Evolutionary conservation across 1,140 invertebrate species (phyloP).

Genomic region (Megathymus violae): DNA sequence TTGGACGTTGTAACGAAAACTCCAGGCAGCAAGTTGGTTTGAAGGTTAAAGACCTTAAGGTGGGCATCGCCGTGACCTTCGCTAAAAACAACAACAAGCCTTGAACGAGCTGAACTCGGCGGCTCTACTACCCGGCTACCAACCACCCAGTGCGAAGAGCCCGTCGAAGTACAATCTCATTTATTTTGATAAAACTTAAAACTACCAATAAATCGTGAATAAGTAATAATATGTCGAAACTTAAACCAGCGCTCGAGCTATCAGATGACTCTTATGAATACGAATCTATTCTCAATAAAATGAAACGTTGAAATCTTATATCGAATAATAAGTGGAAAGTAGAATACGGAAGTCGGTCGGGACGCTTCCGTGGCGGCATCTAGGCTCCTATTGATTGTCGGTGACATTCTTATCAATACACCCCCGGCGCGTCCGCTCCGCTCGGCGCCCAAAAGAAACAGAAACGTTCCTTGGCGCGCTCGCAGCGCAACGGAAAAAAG

Average conservation of each 20-base stretch:
- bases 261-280: not conserved
- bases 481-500: too few relatives aligned
- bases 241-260: not conserved
- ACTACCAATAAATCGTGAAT: not conserved
- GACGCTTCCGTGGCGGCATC: constrained; percentile 50
- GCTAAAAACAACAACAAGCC: constrained; percentile 33
- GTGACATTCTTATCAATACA: constrained; percentile 86
- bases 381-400: constrained; percentile 83
- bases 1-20: constrained; percentile 25
- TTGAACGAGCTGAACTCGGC: constrained; percentile 21
- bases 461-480: constrained; percentile 79
- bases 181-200: too few relatives aligned
- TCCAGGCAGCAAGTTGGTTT: constrained; percentile 16
- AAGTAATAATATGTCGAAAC: not conserved
- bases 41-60: constrained; percentile 34
- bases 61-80: constrained; percentile 35
- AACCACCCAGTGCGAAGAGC: too few relatives aligned
- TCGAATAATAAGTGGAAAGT: constrained; percentile 13
- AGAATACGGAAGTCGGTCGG: constrained; percentile 35
- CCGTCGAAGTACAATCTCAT: too few relatives aligned
- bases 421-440: constrained; percentile 74
- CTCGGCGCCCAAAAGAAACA: constrained; percentile 79
- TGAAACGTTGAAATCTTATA: not conserved
- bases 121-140: constrained; percentile 14
- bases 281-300: not conserved